Evolutionary conservation across 2,888 invertebrate species (phyloP).

Genomic region (Phengaris alcon): DNA sequence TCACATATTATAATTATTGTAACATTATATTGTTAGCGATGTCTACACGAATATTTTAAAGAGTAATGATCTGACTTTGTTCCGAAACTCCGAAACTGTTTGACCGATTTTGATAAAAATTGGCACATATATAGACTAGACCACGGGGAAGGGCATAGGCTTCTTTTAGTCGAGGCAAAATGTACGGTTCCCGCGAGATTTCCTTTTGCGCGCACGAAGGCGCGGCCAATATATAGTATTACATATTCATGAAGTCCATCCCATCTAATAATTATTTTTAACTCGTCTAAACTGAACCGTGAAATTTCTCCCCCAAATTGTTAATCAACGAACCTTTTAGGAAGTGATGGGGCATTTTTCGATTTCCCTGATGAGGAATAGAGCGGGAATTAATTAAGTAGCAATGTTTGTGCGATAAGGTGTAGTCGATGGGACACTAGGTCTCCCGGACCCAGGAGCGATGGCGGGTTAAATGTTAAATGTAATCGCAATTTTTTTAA

Average conservation of each 20-base stretch:
- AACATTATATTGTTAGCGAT: too few relatives aligned
- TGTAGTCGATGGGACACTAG: background rate
- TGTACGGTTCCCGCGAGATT: too few relatives aligned
- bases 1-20: too few relatives aligned
- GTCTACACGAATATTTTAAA: too few relatives aligned
- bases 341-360: background rate
- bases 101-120: too few relatives aligned
- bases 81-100: too few relatives aligned
- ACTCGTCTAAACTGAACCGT: background rate
- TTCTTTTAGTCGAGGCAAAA: too few relatives aligned
- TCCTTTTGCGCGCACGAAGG: too few relatives aligned
- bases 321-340: background rate
- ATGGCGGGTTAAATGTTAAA: background rate
- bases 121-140: too few relatives aligned
- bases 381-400: conserved; percentile 14
- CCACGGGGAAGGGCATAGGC: too few relatives aligned
- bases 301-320: background rate
- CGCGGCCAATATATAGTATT: too few relatives aligned
- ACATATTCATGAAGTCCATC: background rate
- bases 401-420: conserved; percentile 22
- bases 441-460: background rate
- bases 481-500: background rate
- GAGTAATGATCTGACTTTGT: too few relatives aligned
- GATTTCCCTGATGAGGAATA: background rate
- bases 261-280: background rate